A percentile compares a stretch with the other conserved stretches of the same genome.
Conservation (phyloP, 2,797 vertebrate genomes). For the Microctenopoma stevenorrisi region DNA sequence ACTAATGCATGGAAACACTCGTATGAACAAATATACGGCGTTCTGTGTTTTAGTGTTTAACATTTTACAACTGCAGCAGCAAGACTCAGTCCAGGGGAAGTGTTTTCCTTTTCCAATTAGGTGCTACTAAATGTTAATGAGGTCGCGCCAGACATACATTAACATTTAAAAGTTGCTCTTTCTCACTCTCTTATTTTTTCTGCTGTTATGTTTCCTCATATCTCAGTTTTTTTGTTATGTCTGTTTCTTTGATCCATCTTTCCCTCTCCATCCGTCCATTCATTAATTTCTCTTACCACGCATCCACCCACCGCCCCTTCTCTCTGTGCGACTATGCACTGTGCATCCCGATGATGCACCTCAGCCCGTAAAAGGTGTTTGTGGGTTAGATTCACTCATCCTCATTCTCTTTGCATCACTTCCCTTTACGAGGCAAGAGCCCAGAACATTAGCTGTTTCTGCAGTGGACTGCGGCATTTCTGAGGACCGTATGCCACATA, state of each 20-base stretch:
- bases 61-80: slow-evolving; percentile 11
- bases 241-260: slow-evolving; percentile 6
- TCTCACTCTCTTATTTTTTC: slow-evolving; percentile 5
- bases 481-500: slow-evolving; percentile 58
- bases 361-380: slow-evolving; percentile 68
- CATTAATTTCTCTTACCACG: slow-evolving; percentile 14
- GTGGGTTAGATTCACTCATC: slow-evolving; percentile 68
- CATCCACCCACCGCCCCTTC: not conserved
- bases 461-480: slow-evolving; percentile 75
- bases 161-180: slow-evolving; percentile 4
- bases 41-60: slow-evolving; percentile 8
- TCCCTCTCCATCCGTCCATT: slow-evolving; percentile 1
- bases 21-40: slow-evolving; percentile 13
- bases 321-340: slow-evolving; percentile 50
- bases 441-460: slow-evolving; percentile 69
- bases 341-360: slow-evolving; percentile 68
- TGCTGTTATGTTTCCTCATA: not conserved
- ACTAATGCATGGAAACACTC: slow-evolving; percentile 20
- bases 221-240: not conserved
- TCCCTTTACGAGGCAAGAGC: slow-evolving; percentile 74
- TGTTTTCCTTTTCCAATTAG: slow-evolving; percentile 14
- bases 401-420: slow-evolving; percentile 73
- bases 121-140: slow-evolving; percentile 25
- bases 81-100: slow-evolving; percentile 9
- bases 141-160: not conserved